Conservation (phyloP, 2,113 vertebrate genomes). For the Melanotaenia duboulayi region DNA sequence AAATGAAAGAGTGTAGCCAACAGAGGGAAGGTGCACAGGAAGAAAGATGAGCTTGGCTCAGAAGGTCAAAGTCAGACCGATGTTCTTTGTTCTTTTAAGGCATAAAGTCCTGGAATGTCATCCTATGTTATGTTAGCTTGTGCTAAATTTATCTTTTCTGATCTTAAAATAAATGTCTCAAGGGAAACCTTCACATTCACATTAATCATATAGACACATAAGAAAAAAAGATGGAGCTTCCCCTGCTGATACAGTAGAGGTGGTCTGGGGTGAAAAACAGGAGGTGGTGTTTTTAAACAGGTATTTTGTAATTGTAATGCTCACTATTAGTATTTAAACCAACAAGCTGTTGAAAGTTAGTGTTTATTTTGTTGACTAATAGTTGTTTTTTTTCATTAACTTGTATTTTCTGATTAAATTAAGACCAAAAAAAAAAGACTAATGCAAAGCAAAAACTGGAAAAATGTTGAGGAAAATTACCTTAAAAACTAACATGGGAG, state of each 20-base stretch:
- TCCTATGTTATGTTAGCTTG: not conserved
- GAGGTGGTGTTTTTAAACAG: conserved; percentile 2
- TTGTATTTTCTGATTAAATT: too few relatives aligned
- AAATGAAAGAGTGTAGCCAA: conserved; percentile 55
- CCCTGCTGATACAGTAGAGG: not conserved
- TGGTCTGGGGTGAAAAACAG: too few relatives aligned
- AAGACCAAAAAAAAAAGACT: too few relatives aligned
- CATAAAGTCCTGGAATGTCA: conserved; percentile 1
- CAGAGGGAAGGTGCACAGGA: conserved; percentile 25
- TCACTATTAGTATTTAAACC: conserved; percentile 46
- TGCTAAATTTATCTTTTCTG: conserved; percentile 4
- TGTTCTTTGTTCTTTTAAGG: conserved; percentile 13
- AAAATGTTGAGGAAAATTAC: too few relatives aligned
- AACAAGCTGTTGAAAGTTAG: conserved; percentile 12
- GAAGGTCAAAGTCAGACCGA: not conserved
- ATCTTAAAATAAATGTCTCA: conserved; percentile 1
- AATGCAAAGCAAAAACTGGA: too few relatives aligned
- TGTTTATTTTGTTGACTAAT: too few relatives aligned
- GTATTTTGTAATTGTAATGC: conserved; percentile 25
- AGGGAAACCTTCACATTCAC: not conserved
- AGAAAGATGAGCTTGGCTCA: conserved; percentile 27
- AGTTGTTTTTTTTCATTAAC: too few relatives aligned
- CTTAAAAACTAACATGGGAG: too few relatives aligned
- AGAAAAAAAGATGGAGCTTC: not conserved
- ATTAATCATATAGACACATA: not conserved